These are phyloP conservation scores for Clavelina lepadiformis DNA, from an alignment of 23 tunicate genomes.

Conservation along the genomic window DNA sequence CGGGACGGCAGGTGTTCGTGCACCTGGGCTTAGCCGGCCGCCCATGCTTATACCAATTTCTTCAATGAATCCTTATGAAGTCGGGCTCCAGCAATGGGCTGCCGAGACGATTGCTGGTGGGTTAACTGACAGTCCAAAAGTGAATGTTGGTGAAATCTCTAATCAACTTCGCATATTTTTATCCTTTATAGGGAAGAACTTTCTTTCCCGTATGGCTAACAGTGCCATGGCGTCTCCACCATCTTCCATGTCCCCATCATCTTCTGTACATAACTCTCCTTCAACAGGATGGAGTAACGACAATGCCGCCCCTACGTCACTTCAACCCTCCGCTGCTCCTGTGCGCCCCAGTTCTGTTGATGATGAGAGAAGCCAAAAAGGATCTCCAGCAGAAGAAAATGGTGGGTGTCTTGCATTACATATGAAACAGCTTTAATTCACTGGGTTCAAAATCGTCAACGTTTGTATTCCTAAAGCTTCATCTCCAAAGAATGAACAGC, in stretches of 20 bases:
- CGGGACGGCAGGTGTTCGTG: slow-evolving; percentile 15
- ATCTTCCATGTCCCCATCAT: slow-evolving; percentile 34
- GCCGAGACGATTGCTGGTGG: slow-evolving; percentile 61
- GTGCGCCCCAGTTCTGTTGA: slow-evolving; percentile 3
- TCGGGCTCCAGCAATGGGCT: slow-evolving; percentile 60
- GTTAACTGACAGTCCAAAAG: no score
- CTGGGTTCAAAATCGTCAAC: no score
- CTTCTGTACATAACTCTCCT: slow-evolving; percentile 37
- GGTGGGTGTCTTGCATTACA: neutral
- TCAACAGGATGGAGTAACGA: slow-evolving; percentile 9
- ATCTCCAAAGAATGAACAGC: no score
- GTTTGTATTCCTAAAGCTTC: no score
- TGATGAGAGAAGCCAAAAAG: slow-evolving; percentile 15
- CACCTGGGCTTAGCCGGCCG: slow-evolving; percentile 37
- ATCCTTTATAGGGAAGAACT: no score
- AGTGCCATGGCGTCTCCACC: slow-evolving; percentile 25
- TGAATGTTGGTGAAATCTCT: no score
- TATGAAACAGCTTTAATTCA: no score
- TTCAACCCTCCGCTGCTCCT: slow-evolving; percentile 9
- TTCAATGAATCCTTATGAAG: slow-evolving; percentile 72
- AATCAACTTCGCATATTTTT: no score
- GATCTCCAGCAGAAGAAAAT: slow-evolving; percentile 5
- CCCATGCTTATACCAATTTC: slow-evolving; percentile 83
- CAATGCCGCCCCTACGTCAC: slow-evolving; percentile 10
- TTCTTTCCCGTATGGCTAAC: slow-evolving; percentile 33